Percentiles rank a stretch among this genome's conserved stretches.
phyloP scores from a whole-genome alignment of 2,113 vertebrate species.

The Opisthocomus hoazin region DNA sequence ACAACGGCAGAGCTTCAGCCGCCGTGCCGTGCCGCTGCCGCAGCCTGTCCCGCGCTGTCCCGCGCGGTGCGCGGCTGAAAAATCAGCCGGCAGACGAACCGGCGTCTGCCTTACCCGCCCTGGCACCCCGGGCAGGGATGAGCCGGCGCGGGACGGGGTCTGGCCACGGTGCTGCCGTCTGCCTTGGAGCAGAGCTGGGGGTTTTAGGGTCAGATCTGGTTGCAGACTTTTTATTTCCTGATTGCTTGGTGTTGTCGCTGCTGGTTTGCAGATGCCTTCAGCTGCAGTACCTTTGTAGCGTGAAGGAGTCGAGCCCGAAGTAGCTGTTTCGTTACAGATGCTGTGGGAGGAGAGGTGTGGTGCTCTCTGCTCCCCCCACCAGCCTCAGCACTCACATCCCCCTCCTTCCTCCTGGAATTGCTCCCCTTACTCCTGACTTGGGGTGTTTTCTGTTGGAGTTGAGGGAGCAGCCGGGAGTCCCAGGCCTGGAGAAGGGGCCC shows the following conservation, averaged over 20 bases:
- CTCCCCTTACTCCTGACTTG: not conserved
- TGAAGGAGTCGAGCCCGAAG: not conserved
- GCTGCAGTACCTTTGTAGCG: not conserved
- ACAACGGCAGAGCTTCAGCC: not conserved
- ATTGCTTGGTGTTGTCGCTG: not conserved
- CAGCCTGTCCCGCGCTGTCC: not conserved
- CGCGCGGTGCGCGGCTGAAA: not conserved
- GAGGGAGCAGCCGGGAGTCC: not conserved
- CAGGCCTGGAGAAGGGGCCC: not conserved
- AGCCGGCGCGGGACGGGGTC: too few species aligned
- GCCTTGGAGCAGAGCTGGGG: not conserved
- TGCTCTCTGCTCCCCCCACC: not conserved
- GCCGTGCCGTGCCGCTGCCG: not conserved
- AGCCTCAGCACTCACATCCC: not conserved
- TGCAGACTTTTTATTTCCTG: not conserved
- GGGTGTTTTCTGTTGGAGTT: not conserved
- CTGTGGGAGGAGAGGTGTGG: not conserved
- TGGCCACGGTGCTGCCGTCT: accelerated
- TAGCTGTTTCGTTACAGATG: slow-evolving; percentile 24
- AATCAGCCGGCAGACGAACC: not conserved
- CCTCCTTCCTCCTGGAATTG: not conserved
- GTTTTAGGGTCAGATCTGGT: not conserved
- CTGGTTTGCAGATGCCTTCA: not conserved
- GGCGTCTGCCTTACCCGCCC: not conserved
- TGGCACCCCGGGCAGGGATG: not conserved